Conservation (phyloP, 2,113 vertebrate genomes). For the Plecturocebus donacophilus region DNA sequence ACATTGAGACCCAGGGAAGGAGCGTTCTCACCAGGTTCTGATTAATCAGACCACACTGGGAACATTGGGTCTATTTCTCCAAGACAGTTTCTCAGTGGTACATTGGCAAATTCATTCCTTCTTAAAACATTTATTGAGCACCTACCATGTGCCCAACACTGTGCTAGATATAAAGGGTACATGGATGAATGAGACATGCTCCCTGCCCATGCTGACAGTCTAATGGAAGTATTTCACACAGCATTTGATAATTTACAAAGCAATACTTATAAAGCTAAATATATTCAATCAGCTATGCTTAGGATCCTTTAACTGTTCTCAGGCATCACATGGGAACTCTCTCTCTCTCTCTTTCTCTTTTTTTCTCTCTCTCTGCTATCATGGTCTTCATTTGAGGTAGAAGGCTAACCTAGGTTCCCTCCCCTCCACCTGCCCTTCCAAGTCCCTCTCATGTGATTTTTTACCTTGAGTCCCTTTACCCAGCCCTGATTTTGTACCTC, state of each 20-base stretch:
- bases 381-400: not conserved
- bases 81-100: slow-evolving; percentile 52
- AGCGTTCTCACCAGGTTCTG: slow-evolving; percentile 65
- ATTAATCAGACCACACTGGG: slow-evolving; percentile 72
- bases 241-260: not conserved
- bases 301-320: not conserved
- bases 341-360: too few species aligned
- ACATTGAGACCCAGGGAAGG: slow-evolving; percentile 67
- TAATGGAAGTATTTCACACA: not conserved
- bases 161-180: not conserved
- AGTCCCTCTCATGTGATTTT: not conserved
- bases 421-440: not conserved
- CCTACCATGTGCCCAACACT: not conserved
- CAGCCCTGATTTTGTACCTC: not conserved
- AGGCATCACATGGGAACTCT: not conserved
- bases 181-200: not conserved
- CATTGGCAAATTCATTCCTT: not conserved
- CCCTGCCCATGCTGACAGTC: not conserved
- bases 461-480: not conserved
- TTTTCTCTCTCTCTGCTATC: too few species aligned
- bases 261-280: not conserved
- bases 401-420: not conserved
- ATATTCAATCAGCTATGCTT: not conserved
- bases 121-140: not conserved
- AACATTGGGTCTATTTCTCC: slow-evolving; percentile 37